phyloP scores from a whole-genome alignment of 2,888 invertebrate genomes.

The Spilarctia lutea region DNA sequence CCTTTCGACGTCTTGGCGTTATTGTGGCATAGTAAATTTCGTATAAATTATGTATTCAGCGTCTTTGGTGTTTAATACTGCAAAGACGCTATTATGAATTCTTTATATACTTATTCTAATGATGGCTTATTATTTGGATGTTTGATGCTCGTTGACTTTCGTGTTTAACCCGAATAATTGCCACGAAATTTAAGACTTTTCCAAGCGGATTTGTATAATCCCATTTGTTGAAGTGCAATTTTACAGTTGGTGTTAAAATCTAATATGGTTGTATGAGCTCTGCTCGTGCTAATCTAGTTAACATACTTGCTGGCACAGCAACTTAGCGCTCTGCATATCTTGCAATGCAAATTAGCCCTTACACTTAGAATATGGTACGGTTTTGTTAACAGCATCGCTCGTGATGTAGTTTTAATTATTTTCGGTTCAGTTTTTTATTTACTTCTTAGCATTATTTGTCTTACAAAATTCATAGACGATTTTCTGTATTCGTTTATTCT shows the following conservation, averaged over 20 bases:
- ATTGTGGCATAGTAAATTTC: conserved; percentile 30
- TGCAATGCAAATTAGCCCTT: neutral
- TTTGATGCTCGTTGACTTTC: neutral
- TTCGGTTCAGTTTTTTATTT: neutral
- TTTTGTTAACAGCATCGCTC: neutral
- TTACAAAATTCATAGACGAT: conserved; percentile 16
- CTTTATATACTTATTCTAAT: neutral
- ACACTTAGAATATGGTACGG: neutral
- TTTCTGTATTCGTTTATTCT: conserved; percentile 31
- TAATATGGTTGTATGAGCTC: neutral
- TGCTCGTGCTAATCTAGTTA: neutral
- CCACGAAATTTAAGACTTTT: neutral
- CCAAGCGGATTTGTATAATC: neutral
- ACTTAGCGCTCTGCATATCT: neutral
- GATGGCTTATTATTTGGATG: neutral
- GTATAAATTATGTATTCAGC: conserved; percentile 15
- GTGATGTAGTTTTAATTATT: neutral
- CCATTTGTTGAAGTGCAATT: neutral
- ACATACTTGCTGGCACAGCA: neutral
- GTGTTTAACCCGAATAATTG: neutral
- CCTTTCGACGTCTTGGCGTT: conserved; percentile 20
- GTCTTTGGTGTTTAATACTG: neutral
- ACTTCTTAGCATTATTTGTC: neutral
- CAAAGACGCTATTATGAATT: neutral
- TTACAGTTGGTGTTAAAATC: neutral